These are phyloP conservation scores for Australoheros facetus DNA, from an alignment of 2,797 vertebrate species.

Conservation along the genomic window DNA sequence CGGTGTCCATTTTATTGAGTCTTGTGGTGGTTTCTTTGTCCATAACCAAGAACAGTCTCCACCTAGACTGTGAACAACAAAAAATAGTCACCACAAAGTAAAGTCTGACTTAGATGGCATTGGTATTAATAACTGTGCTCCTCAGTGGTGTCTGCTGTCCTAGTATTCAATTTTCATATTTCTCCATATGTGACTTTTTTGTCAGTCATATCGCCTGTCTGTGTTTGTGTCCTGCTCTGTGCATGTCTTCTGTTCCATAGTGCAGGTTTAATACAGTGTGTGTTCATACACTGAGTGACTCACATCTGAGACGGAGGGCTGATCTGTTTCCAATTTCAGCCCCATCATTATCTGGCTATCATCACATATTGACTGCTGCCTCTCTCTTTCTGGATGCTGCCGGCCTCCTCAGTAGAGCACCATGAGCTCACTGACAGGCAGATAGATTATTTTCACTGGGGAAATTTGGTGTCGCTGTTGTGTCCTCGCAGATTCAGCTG, in stretches of 20 bases:
- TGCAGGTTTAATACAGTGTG: not conserved
- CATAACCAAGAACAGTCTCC: not conserved
- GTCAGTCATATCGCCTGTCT: not conserved
- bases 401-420: not conserved
- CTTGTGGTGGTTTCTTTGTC: not conserved
- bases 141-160: not conserved
- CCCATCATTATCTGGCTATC: constrained; percentile 28
- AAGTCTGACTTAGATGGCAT: not conserved
- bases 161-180: not conserved
- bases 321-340: constrained; percentile 26
- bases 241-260: not conserved
- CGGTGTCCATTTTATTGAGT: not conserved
- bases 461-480: not conserved
- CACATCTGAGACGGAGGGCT: not conserved
- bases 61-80: not conserved
- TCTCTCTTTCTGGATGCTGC: not conserved
- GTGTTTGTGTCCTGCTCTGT: not conserved
- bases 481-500: not conserved
- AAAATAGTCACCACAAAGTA: not conserved
- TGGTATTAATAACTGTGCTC: not conserved
- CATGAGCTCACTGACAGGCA: not conserved
- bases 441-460: not conserved
- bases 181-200: not conserved
- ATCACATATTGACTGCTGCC: constrained; percentile 27
- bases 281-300: not conserved